Base-by-base conservation (phyloP, 2,888 invertebrate genomes). In the Zaprionus bogoriensis region DNA sequence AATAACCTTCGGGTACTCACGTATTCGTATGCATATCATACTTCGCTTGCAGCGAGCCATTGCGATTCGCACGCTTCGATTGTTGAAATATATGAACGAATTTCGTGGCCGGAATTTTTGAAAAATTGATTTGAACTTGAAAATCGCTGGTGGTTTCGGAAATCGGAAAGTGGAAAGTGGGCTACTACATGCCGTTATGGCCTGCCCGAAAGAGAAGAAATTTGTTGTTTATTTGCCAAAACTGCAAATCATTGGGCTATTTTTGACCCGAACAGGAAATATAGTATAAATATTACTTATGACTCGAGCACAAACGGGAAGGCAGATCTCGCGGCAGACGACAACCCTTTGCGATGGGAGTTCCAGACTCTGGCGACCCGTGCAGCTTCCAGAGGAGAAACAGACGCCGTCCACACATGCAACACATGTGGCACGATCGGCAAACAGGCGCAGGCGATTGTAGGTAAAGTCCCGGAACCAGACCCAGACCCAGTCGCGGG, bases 371-470 rank as follows among this genome's bases (percentile, higher is more conserved):
- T n/a, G n/a, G n/a, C n/a, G n/a, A n/a, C n/a, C n/a, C n/a, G n/a
- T n/a, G n/a, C 46, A 47, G 47, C 20, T 36, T 41, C 50, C 42
- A 51, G 10, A 42, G 61, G 53, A 53, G 23, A 23, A 60, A 58
- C 46, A 44, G 48, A 62, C 52, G 63, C 60, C 60, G 46, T 42
- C 64, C 50, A 63, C 71, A 71, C 87, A 86, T 74, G 87, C 84
- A 77, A 74, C 77, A 80, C 87, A 87, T 75, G 67, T 80, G 87
- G 78, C 78, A 70, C 77, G 2, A 27, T 30, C 67, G 25, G 41
- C 20, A n/a, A 41, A 22, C 41, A 41, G 22, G 22, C 41, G 10
- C 17, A 14, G 51, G 23, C 70, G 32, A 36, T 30, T 47, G 63
- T 68, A 74, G 74, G 69, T 62, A 71, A 46, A 36, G 53, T 39